Evolutionary conservation across 2,113 vertebrate species (phyloP), one percentile per base, ranked within the genome.

Genomic region (Anolis carolinensis): DNA sequence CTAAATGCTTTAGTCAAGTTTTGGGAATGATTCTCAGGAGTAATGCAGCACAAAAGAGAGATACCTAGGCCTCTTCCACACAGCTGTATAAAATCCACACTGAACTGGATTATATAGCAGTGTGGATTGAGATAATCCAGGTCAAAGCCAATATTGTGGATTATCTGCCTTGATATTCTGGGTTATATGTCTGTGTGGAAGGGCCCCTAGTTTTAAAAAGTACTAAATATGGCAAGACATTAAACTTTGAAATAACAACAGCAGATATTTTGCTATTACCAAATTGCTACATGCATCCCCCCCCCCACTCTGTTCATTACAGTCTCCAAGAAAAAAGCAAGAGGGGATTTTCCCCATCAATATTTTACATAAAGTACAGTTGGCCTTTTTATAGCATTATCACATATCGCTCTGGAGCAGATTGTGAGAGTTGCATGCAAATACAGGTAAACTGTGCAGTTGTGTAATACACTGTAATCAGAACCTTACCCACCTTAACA

Each of bases 291-390:
- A 82, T 63, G 89, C 21, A 65, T 48, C 80, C 55, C 74, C 94
- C 68, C 4, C n/a, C 39, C 34, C 14, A 11, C 18, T 1, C 88
- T 92, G 88, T 91, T 62, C 77, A 48, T 1, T 88, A 70, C 2
- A 68, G 88, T 84, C 86, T 90, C 91, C 87, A 88, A 95, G 93
- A 94, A 91, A 62, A 96, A 94, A 95, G 92, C 63, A 67, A 52
- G 34, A 62, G 8, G 89, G 92, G 82, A 70, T 94, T 95, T 91
- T 89, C 89, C 89, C 86, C 63, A 87, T 75, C 87, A 71, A 84
- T 67, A 90, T 85, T 72, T 92, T 79, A 65, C 89, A 50, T 59
- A 76, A 91, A 90, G 78, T 14, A 78, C 1, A 83, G 89, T 65
- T 88, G 68, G 67, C 86, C 89, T 94, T 77, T 84, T 50, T 83